Evolutionary conservation across 2,113 vertebrate genomes (phyloP).

Genomic region (Syngnathus typhle): DNA sequence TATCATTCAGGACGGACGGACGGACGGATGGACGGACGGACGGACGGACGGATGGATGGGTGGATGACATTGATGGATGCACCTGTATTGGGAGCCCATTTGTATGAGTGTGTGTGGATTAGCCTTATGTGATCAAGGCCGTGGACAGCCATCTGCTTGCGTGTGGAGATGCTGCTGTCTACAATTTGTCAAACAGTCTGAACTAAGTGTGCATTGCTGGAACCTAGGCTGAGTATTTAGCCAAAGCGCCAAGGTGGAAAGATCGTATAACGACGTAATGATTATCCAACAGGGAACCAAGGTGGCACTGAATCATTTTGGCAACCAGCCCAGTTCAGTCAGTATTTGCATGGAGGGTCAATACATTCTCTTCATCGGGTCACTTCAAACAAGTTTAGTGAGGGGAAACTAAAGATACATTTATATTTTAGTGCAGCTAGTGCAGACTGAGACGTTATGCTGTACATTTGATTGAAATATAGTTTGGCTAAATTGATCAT

Average conservation of each 20-base stretch:
- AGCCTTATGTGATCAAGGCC: constrained; percentile 18
- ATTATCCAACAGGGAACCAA: constrained; percentile 50
- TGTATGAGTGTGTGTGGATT: constrained; percentile 13
- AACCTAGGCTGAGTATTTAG: constrained; percentile 48
- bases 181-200: constrained; percentile 54
- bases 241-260: constrained; percentile 52
- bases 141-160: constrained; percentile 48
- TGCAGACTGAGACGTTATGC: not conserved
- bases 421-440: constrained; percentile 1
- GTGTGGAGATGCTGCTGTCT: constrained; percentile 42
- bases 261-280: constrained; percentile 43
- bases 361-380: constrained; percentile 26
- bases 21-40: too few relatives aligned
- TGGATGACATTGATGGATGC: not conserved
- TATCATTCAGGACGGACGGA: not conserved
- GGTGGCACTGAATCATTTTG: constrained; percentile 52
- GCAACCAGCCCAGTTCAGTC: constrained; percentile 41
- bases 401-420: constrained; percentile 23
- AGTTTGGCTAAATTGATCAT: not conserved
- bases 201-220: constrained; percentile 33
- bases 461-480: not conserved
- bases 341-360: constrained; percentile 40
- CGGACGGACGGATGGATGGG: not conserved
- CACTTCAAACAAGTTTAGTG: constrained; percentile 14
- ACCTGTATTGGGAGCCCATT: not conserved